Conservation (phyloP, 2,797 vertebrate species). For the Notolepis coatsorum region DNA sequence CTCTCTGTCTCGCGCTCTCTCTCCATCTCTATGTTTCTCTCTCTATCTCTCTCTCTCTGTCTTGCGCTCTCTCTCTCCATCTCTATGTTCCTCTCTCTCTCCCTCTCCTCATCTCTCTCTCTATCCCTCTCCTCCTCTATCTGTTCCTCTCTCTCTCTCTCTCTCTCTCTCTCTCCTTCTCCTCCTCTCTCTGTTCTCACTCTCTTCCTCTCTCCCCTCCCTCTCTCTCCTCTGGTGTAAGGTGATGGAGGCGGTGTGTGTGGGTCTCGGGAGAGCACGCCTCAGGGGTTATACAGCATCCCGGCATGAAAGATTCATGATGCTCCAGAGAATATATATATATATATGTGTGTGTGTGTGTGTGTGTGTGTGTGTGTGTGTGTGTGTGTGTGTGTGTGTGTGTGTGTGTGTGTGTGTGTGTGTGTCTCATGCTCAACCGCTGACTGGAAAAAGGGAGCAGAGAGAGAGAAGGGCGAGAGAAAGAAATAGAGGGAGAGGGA, state of each 20-base stretch:
- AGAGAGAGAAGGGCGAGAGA: slow-evolving; percentile 48
- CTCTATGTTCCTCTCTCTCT: slow-evolving; percentile 40
- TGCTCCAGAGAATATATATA: slow-evolving; percentile 54
- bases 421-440: slow-evolving; percentile 41
- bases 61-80: slow-evolving; percentile 6
- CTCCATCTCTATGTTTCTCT: slow-evolving; percentile 50
- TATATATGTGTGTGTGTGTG: slow-evolving; percentile 2
- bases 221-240: slow-evolving; percentile 61
- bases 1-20: slow-evolving; percentile 32
- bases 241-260: slow-evolving; percentile 76
- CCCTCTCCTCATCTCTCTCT: not conserved
- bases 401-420: not conserved
- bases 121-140: slow-evolving; percentile 9
- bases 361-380: slow-evolving; percentile 1
- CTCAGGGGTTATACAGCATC: slow-evolving; percentile 85
- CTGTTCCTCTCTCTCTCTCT: slow-evolving; percentile 31
- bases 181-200: slow-evolving; percentile 36
- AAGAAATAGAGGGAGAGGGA: slow-evolving; percentile 20
- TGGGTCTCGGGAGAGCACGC: slow-evolving; percentile 77
- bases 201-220: slow-evolving; percentile 27
- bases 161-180: slow-evolving; percentile 22
- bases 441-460: slow-evolving; percentile 74
- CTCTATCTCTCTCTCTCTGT: slow-evolving; percentile 33
- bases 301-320: slow-evolving; percentile 88
- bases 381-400: not conserved